These are phyloP conservation scores for Zosterops japonicus DNA, from an alignment of 2,113 vertebrate genomes.

Conservation along the genomic window DNA sequence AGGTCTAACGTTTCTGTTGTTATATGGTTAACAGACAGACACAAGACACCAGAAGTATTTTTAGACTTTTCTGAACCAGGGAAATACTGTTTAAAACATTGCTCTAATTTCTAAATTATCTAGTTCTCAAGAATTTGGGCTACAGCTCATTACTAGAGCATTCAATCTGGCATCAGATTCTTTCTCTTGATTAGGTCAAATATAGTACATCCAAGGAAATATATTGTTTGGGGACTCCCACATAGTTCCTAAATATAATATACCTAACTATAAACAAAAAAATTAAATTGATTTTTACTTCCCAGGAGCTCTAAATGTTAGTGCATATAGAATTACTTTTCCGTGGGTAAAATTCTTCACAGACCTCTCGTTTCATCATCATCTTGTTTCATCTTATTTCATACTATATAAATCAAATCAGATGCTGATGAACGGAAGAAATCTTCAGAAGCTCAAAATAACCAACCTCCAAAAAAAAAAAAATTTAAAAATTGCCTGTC, in stretches of 20 bases:
- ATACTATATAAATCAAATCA: background rate
- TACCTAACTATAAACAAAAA: background rate
- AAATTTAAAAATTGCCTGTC: background rate
- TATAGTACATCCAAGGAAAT: background rate
- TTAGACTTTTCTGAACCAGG: background rate
- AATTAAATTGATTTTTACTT: background rate
- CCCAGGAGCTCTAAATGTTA: background rate
- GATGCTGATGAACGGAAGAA: background rate
- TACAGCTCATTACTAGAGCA: background rate
- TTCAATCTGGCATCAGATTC: background rate
- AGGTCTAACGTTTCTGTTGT: background rate
- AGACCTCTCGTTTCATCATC: background rate
- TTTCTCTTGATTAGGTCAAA: background rate
- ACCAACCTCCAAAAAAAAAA: background rate
- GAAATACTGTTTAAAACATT: background rate
- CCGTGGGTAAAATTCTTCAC: background rate
- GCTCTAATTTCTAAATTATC: background rate
- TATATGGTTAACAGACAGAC: background rate
- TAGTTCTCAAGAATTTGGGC: background rate
- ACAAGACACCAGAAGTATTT: background rate
- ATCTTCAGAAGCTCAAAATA: background rate
- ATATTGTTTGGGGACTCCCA: background rate
- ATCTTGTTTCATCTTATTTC: too few relatives aligned
- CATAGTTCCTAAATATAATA: background rate
- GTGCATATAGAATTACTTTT: background rate